A percentile compares a stretch with the other conserved stretches of the same genome.
phyloP scores from a whole-genome alignment of 2,113 vertebrate species.

The Sebastes schlegelii region DNA sequence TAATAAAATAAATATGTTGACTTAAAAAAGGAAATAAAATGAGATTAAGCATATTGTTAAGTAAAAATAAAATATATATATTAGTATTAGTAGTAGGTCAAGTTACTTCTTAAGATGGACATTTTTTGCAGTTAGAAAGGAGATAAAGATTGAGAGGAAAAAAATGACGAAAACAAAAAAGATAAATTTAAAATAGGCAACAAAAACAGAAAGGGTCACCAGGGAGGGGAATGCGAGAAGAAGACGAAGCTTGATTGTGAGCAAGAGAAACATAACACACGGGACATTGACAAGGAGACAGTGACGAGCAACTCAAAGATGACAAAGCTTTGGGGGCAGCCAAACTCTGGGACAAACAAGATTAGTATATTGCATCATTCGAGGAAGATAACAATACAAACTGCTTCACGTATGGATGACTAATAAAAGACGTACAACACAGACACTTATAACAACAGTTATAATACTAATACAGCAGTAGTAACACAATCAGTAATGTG shows the following conservation, averaged over 20 bases:
- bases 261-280: constrained; percentile 54
- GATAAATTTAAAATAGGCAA: constrained; percentile 23
- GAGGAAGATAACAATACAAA: background rate
- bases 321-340: constrained; percentile 66
- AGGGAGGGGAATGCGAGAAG: constrained; percentile 45
- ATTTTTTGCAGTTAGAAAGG: constrained; percentile 59
- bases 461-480: background rate
- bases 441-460: constrained; percentile 18
- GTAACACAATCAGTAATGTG: background rate
- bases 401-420: background rate
- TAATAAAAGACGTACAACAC: constrained; percentile 25
- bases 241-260: constrained; percentile 48
- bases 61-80: too few relatives aligned
- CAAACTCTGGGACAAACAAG: constrained; percentile 49
- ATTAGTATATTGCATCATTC: background rate
- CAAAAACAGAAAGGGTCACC: constrained; percentile 34
- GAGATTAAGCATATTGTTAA: too few relatives aligned
- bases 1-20: too few relatives aligned
- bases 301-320: constrained; percentile 71
- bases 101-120: constrained; percentile 55
- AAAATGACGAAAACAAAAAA: constrained; percentile 2
- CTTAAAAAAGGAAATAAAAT: too few relatives aligned
- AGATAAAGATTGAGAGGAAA: constrained; percentile 8
- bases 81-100: background rate
- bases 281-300: constrained; percentile 72